phyloP scores from a whole-genome alignment of 2,888 invertebrate genomes.

The Steinernema hermaphroditum region DNA sequence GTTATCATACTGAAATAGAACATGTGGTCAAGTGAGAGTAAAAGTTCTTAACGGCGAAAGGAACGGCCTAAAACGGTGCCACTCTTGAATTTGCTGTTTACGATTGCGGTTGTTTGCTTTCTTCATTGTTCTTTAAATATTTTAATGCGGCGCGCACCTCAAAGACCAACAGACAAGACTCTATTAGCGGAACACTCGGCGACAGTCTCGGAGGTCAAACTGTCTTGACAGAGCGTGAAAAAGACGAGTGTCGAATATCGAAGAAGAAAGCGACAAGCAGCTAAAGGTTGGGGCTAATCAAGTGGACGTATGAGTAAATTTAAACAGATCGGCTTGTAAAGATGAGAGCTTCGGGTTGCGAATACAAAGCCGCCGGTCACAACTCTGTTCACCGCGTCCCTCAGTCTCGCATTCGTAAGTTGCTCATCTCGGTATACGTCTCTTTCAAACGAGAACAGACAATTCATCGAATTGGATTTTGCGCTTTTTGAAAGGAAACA shows the following conservation, averaged over 20 bases:
- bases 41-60: neutral
- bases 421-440: neutral
- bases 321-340: conserved; percentile 6
- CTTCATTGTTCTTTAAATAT: conserved; percentile 28
- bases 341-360: neutral
- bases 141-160: conserved; percentile 28
- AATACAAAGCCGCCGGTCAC: conserved; percentile 21
- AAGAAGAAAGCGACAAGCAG: neutral
- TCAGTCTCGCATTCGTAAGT: neutral
- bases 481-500: too few relatives aligned
- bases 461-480: too few relatives aligned
- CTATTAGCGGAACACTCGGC: neutral
- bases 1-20: conserved; percentile 13
- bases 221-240: neutral
- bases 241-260: neutral
- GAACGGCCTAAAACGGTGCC: neutral
- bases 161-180: conserved; percentile 5
- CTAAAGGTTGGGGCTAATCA: neutral
- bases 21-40: neutral
- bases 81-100: neutral
- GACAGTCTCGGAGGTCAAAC: neutral
- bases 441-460: neutral
- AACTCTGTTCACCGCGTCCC: neutral
- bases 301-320: neutral
- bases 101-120: conserved; percentile 25